Evolutionary conservation across 2,113 vertebrate species (phyloP), one percentile per base, ranked within the genome.

Genomic region (Lampris megalopsis): DNA sequence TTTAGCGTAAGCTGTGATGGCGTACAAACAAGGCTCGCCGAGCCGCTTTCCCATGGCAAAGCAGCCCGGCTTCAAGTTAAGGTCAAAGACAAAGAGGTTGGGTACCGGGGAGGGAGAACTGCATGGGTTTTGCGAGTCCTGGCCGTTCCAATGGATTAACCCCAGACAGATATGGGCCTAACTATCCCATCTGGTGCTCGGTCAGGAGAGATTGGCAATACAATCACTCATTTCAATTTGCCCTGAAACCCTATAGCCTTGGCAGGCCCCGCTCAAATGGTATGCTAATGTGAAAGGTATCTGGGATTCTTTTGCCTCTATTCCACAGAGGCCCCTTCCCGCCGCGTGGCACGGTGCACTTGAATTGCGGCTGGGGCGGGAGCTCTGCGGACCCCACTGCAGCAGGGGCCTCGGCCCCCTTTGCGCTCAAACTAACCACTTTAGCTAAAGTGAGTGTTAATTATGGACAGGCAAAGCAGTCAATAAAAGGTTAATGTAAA

Each of bases 401-500:
- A 96, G 86, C 85, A 85, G 92, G 91, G 90, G 86, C 87, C 70
- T 68, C 86, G 77, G 91, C 86, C 86, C 86, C 89, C 88, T 87
- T 90, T 67, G 37, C 81, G 93, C 94, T 95, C 88, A 96, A 96
- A 96, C 96, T 96, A 97, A 97, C 95, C 96, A 97, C 96, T 97
- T 96, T 96, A 95, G 94, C 97, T 98, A 97, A 98, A 98, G 96
- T 97, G 96, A 95, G 96, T 96, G 97, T 97, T 99, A 98, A 99
- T 98, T 98, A 98, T 96, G 95, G 96, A 96, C 94, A 96, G 96
- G 96, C 96, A 95, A 94, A 96, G 95, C 94, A 97, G 97, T 99
- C 97, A 98, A 98, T 99, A 98, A 96, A 97, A 98, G 98, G 98
- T 99, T 99, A 99, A 99, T 99, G 97, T 95, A 97, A 94, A 94